These are phyloP conservation scores for Urocynchramus pylzowi DNA, from an alignment of 2,113 vertebrate species.

Conservation along the genomic window DNA sequence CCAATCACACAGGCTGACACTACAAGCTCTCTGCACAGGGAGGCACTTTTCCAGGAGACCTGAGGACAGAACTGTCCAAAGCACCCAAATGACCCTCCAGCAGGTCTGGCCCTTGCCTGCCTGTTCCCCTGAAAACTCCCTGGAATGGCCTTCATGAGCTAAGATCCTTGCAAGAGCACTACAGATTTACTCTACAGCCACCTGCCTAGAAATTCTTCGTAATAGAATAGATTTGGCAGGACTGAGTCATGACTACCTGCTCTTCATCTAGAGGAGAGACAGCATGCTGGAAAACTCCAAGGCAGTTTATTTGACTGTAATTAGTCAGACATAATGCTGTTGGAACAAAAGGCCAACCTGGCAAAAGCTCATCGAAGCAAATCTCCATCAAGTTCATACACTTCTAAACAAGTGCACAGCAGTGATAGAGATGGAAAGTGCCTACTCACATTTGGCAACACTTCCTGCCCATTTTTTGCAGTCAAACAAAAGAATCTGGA, in stretches of 20 bases:
- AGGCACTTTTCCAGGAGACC: not conserved
- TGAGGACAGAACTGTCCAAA: not conserved
- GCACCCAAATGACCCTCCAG: not conserved
- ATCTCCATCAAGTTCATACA: not conserved
- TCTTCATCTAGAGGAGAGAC: not conserved
- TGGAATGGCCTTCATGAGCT: not conserved
- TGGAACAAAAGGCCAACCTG: not conserved
- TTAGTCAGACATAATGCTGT: not conserved
- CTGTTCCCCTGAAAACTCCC: not conserved
- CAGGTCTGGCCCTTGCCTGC: not conserved
- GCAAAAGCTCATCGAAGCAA: not conserved
- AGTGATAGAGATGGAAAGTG: not conserved
- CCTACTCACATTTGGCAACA: not conserved
- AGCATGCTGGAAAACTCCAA: not conserved
- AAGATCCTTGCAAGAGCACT: not conserved
- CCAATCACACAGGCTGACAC: not conserved
- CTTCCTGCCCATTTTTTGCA: not conserved
- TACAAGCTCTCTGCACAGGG: not conserved
- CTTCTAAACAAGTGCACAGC: not conserved
- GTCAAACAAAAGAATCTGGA: not conserved
- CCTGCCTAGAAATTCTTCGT: not conserved
- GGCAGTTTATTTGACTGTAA: not conserved
- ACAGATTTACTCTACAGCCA: not conserved
- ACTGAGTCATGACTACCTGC: not conserved
- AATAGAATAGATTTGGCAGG: not conserved